Conservation (phyloP, 2,113 vertebrate species). For the Brachyistius frenatus region DNA sequence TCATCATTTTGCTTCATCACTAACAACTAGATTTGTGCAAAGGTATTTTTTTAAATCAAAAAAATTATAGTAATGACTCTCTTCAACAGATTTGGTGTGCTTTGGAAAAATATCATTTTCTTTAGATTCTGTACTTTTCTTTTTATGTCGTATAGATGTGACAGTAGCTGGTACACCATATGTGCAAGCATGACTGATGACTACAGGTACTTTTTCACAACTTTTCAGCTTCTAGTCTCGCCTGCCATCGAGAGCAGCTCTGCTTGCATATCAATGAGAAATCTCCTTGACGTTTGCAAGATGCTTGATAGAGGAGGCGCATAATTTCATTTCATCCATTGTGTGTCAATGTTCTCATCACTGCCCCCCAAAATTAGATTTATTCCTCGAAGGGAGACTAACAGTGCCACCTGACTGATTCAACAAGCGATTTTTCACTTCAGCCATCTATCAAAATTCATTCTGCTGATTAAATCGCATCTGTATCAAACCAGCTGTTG, state of each 20-base stretch:
- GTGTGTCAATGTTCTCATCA: conserved; percentile 24
- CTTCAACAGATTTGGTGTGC: too few species aligned
- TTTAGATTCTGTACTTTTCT: too few species aligned
- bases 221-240: too few species aligned
- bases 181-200: too few species aligned
- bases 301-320: conserved; percentile 17
- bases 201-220: too few species aligned
- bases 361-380: conserved; percentile 14
- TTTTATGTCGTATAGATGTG: too few species aligned
- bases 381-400: conserved; percentile 15
- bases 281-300: conserved; percentile 10
- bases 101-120: too few species aligned
- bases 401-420: conserved; percentile 36
- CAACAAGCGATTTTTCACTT: conserved; percentile 48
- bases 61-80: too few species aligned
- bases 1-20: too few species aligned
- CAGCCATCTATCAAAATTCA: conserved; percentile 35
- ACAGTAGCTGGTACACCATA: too few species aligned
- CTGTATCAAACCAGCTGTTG: conserved; percentile 8
- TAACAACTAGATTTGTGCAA: too few species aligned
- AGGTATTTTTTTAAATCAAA: too few species aligned
- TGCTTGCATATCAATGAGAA: conserved; percentile 3
- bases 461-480: conserved; percentile 39
- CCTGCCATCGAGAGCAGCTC: neutral
- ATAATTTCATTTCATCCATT: conserved; percentile 35